A percentile compares a stretch with the other conserved stretches of the same genome.
Evolutionary conservation across 2,888 invertebrate species (phyloP).

Genomic region (Meta bourneti): DNA sequence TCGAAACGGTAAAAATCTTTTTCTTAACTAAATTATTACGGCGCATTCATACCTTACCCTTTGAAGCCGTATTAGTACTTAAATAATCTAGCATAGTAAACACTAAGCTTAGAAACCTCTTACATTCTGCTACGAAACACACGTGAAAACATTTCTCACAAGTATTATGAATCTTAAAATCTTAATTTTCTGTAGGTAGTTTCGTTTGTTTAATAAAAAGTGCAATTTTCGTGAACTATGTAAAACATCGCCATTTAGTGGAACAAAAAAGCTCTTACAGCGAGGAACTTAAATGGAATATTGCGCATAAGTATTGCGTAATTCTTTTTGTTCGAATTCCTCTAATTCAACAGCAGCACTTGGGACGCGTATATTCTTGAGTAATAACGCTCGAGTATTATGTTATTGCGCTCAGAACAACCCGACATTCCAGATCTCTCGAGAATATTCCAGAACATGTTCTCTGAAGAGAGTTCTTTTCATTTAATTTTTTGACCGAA

Average conservation of each 20-base stretch:
- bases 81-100: not conserved
- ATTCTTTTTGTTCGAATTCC: not conserved
- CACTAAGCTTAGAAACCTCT: not conserved
- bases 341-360: not conserved
- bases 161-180: not conserved
- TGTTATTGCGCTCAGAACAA: constrained; percentile 39
- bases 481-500: constrained; percentile 21
- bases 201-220: not conserved
- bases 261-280: not conserved
- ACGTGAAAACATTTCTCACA: not conserved
- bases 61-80: not conserved
- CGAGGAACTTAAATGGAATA: not conserved
- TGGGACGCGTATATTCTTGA: not conserved
- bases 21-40: not conserved
- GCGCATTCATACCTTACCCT: not conserved
- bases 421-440: not conserved
- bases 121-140: not conserved
- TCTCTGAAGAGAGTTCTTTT: not conserved
- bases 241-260: not conserved
- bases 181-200: not conserved
- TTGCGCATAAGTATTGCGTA: not conserved
- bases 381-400: constrained; percentile 6
- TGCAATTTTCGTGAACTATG: not conserved
- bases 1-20: not conserved
- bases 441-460: not conserved